Evolutionary conservation across 2,888 invertebrate species (phyloP).

Genomic region (Tenthredo livida): DNA sequence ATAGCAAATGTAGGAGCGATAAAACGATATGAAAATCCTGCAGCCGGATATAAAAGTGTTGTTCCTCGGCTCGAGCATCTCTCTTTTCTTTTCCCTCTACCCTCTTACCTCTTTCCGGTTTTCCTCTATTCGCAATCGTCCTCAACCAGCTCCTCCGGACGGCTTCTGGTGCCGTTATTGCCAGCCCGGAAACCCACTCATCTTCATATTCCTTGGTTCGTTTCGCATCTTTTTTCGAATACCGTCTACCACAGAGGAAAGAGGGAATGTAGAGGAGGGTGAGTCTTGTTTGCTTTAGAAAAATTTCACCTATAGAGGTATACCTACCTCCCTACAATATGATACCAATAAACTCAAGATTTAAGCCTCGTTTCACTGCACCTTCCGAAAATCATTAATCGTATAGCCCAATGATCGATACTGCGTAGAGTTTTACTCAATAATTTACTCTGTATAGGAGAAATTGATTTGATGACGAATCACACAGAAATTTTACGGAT

Average conservation of each 20-base stretch:
- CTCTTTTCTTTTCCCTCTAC: slow-evolving; percentile 41
- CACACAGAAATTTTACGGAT: background rate
- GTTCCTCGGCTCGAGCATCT: slow-evolving; percentile 61
- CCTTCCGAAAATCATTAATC: background rate
- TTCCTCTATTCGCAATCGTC: slow-evolving; percentile 46
- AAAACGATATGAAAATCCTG: slow-evolving; percentile 68
- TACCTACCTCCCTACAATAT: background rate
- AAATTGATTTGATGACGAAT: background rate
- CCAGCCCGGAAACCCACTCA: slow-evolving; percentile 47
- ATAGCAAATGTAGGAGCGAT: slow-evolving; percentile 68
- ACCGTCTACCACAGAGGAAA: background rate
- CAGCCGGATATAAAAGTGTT: slow-evolving; percentile 67
- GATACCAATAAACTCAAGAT: background rate
- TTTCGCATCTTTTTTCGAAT: slow-evolving; percentile 51
- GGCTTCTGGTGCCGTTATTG: slow-evolving; percentile 44
- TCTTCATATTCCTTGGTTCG: slow-evolving; percentile 53
- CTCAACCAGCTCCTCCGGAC: slow-evolving; percentile 12
- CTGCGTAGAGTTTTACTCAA: too few relatives aligned
- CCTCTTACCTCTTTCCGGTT: background rate
- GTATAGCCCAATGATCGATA: background rate
- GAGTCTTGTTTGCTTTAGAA: slow-evolving; percentile 5
- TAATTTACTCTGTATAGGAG: background rate
- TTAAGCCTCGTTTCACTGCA: background rate
- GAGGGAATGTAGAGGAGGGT: background rate
- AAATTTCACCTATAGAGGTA: background rate